These are phyloP conservation scores for Drosophila seguyi DNA, from an alignment of 1,140 invertebrate genomes.

Conservation along the genomic window DNA sequence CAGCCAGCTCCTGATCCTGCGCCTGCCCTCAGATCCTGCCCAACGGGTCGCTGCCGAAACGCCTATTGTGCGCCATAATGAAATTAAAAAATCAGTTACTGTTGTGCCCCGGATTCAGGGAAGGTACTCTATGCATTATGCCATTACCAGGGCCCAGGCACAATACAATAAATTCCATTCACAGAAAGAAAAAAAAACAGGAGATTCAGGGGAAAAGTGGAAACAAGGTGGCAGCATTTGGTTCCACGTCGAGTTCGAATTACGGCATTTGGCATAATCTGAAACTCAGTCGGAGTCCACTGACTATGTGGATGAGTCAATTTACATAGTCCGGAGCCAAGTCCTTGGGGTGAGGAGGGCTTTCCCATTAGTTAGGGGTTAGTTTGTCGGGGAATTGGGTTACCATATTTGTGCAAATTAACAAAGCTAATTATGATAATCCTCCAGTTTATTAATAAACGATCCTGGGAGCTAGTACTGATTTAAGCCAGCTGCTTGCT, in stretches of 20 bases:
- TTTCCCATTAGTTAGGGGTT: slow-evolving; percentile 35
- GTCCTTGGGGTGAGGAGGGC: background rate
- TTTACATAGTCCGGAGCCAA: slow-evolving; percentile 40
- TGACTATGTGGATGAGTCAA: slow-evolving; percentile 44
- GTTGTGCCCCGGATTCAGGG: slow-evolving; percentile 60
- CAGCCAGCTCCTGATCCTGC: background rate
- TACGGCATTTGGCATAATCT: slow-evolving; percentile 66
- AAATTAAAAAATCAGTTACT: slow-evolving; percentile 84
- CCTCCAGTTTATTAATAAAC: slow-evolving; percentile 22
- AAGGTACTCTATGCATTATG: slow-evolving; percentile 66
- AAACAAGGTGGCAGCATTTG: slow-evolving; percentile 30
- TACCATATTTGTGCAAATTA: slow-evolving; percentile 37
- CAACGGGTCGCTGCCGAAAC: slow-evolving; percentile 53
- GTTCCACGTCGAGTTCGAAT: slow-evolving; percentile 65
- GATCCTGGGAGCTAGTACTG: background rate
- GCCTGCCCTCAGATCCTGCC: slow-evolving; percentile 29
- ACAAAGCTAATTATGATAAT: slow-evolving; percentile 49
- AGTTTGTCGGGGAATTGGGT: slow-evolving; percentile 16
- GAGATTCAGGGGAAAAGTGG: slow-evolving; percentile 27
- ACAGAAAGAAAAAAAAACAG: slow-evolving; percentile 19
- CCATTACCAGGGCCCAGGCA: slow-evolving; percentile 68
- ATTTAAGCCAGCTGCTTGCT: slow-evolving; percentile 12
- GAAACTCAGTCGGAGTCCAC: slow-evolving; percentile 46
- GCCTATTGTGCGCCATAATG: slow-evolving; percentile 80
- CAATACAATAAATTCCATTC: slow-evolving; percentile 63